Percentiles rank a stretch among this genome's conserved stretches.
Conservation (phyloP, 2,797 vertebrate genomes). For the Sarcophilus harrisii region DNA sequence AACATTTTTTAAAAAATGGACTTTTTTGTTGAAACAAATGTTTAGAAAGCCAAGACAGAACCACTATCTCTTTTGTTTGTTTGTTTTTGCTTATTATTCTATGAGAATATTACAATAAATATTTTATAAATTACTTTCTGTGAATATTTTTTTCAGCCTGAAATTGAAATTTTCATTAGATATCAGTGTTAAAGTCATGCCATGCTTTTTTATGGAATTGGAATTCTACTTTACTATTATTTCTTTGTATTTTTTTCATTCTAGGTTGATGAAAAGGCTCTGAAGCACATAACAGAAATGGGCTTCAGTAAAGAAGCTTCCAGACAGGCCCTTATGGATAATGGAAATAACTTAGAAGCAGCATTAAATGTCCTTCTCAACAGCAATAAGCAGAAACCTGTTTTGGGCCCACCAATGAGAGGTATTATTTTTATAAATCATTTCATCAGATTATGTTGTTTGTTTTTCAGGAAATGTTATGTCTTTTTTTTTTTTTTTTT, state of each 20-base stretch:
- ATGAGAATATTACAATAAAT: neutral
- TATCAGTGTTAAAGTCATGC: conserved; percentile 33
- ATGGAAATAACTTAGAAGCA: conserved; percentile 96
- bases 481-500: too few relatives aligned
- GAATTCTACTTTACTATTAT: conserved; percentile 1
- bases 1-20: neutral
- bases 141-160: conserved; percentile 40
- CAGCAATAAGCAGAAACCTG: conserved; percentile 87
- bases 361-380: conserved; percentile 95
- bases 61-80: neutral
- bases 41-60: neutral
- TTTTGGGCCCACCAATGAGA: conserved; percentile 88
- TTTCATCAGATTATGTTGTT: conserved; percentile 44
- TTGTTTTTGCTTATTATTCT: conserved; percentile 24
- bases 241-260: conserved; percentile 53
- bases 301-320: conserved; percentile 97
- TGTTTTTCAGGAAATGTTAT: conserved; percentile 14
- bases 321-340: conserved; percentile 96
- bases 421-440: conserved; percentile 85
- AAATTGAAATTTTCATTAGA: conserved; percentile 65
- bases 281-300: conserved; percentile 99
- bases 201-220: conserved; percentile 22
- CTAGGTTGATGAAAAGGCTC: conserved; percentile 96
- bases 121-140: conserved; percentile 29
- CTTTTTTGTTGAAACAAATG: neutral